phyloP scores from a whole-genome alignment of 2,797 vertebrate species.

The Uromys caudimaculatus region DNA sequence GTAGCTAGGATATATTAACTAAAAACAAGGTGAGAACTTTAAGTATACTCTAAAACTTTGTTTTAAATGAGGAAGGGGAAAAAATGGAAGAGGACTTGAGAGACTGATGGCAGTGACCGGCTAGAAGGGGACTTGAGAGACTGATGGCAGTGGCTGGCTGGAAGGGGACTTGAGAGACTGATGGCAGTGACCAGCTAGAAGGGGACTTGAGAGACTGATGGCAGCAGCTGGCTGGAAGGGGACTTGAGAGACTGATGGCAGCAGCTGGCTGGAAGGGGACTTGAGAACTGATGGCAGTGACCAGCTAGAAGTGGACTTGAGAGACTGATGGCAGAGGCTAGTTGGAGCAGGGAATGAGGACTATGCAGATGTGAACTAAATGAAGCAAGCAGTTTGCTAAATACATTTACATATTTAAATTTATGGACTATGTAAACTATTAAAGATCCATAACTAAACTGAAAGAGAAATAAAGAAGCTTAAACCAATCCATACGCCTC shows the following conservation, averaged over 20 bases:
- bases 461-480: background rate
- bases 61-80: background rate
- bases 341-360: background rate
- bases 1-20: background rate
- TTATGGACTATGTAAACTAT: background rate
- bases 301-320: background rate
- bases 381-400: background rate
- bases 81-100: background rate
- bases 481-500: background rate
- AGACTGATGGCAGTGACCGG: background rate
- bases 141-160: background rate
- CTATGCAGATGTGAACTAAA: background rate
- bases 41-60: background rate
- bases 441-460: conserved; percentile 21
- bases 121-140: background rate
- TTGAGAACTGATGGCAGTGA: background rate
- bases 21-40: background rate
- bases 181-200: background rate
- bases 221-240: background rate
- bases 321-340: background rate
- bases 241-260: background rate
- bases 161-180: background rate
- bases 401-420: background rate
- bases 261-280: background rate
- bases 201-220: background rate